phyloP scores from a whole-genome alignment of 2,888 invertebrate species.

The Eupithecia tripunctaria region DNA sequence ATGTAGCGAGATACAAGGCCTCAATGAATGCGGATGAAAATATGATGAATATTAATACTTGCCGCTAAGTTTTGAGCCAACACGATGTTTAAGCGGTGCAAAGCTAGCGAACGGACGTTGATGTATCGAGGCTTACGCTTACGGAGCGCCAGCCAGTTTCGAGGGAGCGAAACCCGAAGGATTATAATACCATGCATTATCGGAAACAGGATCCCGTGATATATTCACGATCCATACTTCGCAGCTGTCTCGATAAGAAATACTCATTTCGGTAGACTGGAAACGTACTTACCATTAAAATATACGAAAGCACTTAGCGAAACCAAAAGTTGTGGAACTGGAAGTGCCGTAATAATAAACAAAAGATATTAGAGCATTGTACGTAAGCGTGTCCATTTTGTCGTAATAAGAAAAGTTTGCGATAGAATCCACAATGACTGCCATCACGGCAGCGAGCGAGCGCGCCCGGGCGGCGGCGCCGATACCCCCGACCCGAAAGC shows the following conservation, averaged over 20 bases:
- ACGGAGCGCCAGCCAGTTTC: constrained; percentile 21
- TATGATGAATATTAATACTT: constrained; percentile 60
- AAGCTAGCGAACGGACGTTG: constrained; percentile 61
- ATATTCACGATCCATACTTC: constrained; percentile 28
- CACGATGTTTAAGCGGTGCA: constrained; percentile 50
- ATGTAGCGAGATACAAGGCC: constrained; percentile 40
- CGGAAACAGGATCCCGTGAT: constrained; percentile 29
- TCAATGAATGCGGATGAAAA: constrained; percentile 46
- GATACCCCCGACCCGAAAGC: constrained; percentile 56
- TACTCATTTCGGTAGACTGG: constrained; percentile 13
- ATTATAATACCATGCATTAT: constrained; percentile 33
- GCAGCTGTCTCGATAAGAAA: constrained; percentile 24
- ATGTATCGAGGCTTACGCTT: constrained; percentile 52
- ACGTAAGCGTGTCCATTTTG: constrained; percentile 43
- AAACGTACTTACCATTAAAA: constrained; percentile 9
- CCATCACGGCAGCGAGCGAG: constrained; percentile 54
- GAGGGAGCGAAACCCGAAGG: constrained; percentile 23
- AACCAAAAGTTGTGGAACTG: constrained; percentile 18
- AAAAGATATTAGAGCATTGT: constrained; percentile 36
- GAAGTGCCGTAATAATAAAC: constrained; percentile 36
- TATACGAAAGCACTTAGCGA: constrained; percentile 22
- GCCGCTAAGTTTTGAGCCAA: constrained; percentile 50
- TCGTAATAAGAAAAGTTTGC: constrained; percentile 54
- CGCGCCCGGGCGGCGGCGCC: constrained; percentile 47
- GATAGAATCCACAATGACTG: constrained; percentile 53